A percentile compares a stretch with the other conserved stretches of the same genome.
Conservation (phyloP, 2,888 invertebrate genomes). For the Mactromeris polynyma region DNA sequence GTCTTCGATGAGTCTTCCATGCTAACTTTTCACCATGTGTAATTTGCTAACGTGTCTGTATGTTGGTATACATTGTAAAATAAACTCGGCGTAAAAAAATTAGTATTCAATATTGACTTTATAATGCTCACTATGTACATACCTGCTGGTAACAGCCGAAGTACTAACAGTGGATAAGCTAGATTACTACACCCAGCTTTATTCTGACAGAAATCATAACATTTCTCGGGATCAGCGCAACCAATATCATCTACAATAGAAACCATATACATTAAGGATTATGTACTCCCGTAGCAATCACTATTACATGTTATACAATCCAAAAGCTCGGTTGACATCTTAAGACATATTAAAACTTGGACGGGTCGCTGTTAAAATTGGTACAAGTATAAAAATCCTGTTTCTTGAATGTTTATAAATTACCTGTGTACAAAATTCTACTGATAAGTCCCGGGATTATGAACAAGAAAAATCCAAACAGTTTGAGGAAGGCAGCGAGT, state of each 20-base stretch:
- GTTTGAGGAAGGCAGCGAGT: conserved; percentile 88
- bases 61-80: too few species aligned
- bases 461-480: conserved; percentile 88
- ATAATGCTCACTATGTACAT: conserved; percentile 15
- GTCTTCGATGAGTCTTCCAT: too few species aligned
- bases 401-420: too few species aligned
- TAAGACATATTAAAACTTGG: too few species aligned
- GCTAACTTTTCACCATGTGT: too few species aligned
- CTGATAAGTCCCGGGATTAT: conserved; percentile 88
- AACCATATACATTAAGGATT: too few species aligned
- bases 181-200: conserved; percentile 88
- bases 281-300: too few species aligned
- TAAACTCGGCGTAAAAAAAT: not conserved
- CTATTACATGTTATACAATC: too few species aligned
- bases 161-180: conserved; percentile 89
- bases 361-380: too few species aligned
- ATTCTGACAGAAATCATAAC: conserved; percentile 87
- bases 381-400: too few species aligned
- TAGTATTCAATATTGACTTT: not conserved
- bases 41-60: too few species aligned
- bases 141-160: conserved; percentile 88
- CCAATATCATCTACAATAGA: conserved; percentile 86
- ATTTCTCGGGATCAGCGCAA: conserved; percentile 88
- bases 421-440: conserved; percentile 87
- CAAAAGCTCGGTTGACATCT: too few species aligned